Percentiles rank a stretch among this genome's conserved stretches.
These are phyloP conservation scores for Malurus alboscapulatus DNA, from an alignment of 2,113 vertebrate species.

Conservation along the genomic window DNA sequence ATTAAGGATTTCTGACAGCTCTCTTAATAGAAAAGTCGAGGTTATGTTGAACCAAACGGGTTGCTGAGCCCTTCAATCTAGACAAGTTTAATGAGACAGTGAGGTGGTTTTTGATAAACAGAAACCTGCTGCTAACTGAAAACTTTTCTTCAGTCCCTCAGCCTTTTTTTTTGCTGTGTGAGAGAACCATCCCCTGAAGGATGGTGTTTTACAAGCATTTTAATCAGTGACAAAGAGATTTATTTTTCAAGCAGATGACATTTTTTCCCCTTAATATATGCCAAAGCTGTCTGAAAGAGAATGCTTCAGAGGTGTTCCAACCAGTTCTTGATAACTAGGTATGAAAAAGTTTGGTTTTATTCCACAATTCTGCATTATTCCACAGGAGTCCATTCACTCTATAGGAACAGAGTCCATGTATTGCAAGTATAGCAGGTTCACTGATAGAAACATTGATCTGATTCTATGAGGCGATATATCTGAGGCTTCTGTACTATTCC, in stretches of 20 bases:
- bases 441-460: not conserved
- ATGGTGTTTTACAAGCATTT: not conserved
- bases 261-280: not conserved
- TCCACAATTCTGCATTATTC: not conserved
- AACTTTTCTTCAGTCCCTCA: not conserved
- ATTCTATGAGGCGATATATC: not conserved
- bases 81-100: not conserved
- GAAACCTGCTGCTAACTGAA: not conserved
- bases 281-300: not conserved
- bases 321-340: not conserved
- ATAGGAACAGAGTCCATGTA: not conserved
- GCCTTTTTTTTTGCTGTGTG: not conserved
- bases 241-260: not conserved
- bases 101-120: not conserved
- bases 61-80: not conserved
- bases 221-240: not conserved
- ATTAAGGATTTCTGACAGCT: slow-evolving; percentile 11
- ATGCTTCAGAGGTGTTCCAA: not conserved
- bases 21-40: not conserved
- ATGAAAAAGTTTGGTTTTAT: not conserved
- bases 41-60: not conserved
- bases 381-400: not conserved
- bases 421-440: not conserved
- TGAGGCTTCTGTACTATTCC: not conserved
- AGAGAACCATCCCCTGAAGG: not conserved